Evolutionary conservation across 2,113 vertebrate genomes (phyloP), one percentile per base, ranked within the genome.

Genomic region (Hippoglossus stenolepis): DNA sequence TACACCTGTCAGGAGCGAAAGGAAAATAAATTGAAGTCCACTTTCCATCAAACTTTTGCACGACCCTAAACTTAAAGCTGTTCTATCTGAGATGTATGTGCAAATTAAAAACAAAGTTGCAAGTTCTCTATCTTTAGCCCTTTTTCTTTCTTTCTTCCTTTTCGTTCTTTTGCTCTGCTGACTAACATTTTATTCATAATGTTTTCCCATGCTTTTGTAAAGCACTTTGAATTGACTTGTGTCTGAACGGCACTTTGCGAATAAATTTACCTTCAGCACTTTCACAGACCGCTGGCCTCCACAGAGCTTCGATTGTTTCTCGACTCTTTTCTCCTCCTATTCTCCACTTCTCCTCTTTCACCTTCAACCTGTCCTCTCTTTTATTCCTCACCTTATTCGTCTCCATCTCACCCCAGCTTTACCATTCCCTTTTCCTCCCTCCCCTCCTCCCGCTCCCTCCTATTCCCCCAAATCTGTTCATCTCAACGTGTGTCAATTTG

Each of bases 271-370:
- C 80, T 69, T 66, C 45, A 72, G 62, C 77, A 75, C 72, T 81
- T 84, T 87, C 79, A 73, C 81, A 86, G 70, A 69, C 75, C 51
- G 2, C 60, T 83, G 73, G 77, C 70, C 74, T 68, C 65, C 66
- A 40, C 60, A 56, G 67, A 78, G 47, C 76, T 84, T 85, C 13
- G 49, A 75, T 60, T 81, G 56, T 73, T 61, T 2, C 38, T 40
- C 38, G 38, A 7, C 17, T 70, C 26, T 38, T 43, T 45, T 83
- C 74, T 35, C 15, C 58, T 12, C 77, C 35, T 38, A 35, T 45
- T 83, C 74, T 35, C 15, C 58, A 12, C 77, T 70, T 77, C 65
- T 24, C 6, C 45, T 60, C 31, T 70, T 57, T 78, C n/a, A 58
- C 11, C 60, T 2, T 77, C 54, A 20, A 57, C 56, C 31, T 73